phyloP scores from a whole-genome alignment of 1,140 invertebrate species.

The Macrobrachium nipponense region DNA sequence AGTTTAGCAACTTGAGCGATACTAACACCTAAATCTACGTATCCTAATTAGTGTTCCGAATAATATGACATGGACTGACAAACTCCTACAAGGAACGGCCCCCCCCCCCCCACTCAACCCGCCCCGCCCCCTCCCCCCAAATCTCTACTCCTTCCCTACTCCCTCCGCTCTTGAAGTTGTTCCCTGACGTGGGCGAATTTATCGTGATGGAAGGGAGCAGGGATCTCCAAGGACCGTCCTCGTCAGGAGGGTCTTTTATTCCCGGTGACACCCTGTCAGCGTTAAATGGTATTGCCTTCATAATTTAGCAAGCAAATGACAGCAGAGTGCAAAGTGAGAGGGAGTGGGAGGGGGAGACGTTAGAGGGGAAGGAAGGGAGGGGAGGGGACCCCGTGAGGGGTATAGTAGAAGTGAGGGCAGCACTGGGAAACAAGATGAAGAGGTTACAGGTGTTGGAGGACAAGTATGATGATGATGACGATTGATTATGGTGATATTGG shows the following conservation, averaged over 20 bases:
- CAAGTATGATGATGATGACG: neutral
- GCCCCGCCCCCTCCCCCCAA: neutral
- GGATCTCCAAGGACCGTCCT: neutral
- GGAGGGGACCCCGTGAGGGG: neutral
- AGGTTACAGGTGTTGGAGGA: neutral
- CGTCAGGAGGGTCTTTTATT: neutral
- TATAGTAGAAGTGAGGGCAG: neutral
- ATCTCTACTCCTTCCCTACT: neutral
- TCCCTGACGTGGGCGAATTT: neutral
- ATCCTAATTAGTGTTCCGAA: no score
- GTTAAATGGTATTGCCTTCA: constrained; percentile 42
- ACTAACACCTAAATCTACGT: no score
- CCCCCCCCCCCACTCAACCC: neutral
- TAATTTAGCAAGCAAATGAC: constrained; percentile 50
- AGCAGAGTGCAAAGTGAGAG: neutral
- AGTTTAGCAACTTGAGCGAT: no score
- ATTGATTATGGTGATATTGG: no score
- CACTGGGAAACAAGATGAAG: neutral
- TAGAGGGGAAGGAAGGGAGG: neutral
- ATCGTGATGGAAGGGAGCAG: neutral
- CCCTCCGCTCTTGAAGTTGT: neutral
- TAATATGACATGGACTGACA: no score
- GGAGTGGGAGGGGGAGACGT: neutral
- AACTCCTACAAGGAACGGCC: neutral
- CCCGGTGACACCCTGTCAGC: constrained; percentile 29